Percentiles rank a stretch among this genome's conserved stretches.
Evolutionary conservation across 2,113 vertebrate genomes (phyloP).

Genomic region (Rhinopithecus roxellana): DNA sequence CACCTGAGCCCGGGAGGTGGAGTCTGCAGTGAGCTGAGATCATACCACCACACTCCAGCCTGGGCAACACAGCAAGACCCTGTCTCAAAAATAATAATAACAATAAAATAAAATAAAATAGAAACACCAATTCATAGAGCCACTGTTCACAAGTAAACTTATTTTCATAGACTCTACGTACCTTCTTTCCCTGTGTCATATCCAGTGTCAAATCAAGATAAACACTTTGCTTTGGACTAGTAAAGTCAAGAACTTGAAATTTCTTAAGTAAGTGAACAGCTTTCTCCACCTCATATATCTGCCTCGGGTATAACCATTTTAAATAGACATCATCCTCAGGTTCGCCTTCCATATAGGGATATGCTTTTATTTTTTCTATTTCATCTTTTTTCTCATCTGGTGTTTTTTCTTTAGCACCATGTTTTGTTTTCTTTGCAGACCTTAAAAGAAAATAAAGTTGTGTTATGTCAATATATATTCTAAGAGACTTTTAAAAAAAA

Average conservation of each 20-base stretch:
- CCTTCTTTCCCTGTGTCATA: constrained; percentile 94
- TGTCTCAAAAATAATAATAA: too few relatives aligned
- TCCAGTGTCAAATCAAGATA: constrained; percentile 89
- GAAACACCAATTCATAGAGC: background rate
- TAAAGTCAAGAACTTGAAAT: constrained; percentile 91
- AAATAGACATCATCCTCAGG: constrained; percentile 93
- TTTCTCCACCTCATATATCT: constrained; percentile 71
- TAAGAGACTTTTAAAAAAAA: background rate
- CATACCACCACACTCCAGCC: too few relatives aligned
- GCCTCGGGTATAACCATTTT: constrained; percentile 84
- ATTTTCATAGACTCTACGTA: constrained; percentile 70
- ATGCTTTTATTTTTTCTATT: constrained; percentile 72
- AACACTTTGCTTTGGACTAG: constrained; percentile 85
- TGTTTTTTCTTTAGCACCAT: constrained; percentile 70
- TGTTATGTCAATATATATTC: background rate
- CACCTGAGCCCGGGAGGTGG: too few relatives aligned
- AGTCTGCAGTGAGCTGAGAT: too few relatives aligned
- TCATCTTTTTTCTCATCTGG: constrained; percentile 67
- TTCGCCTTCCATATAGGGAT: constrained; percentile 60
- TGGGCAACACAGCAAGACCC: too few relatives aligned
- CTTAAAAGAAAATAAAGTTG: constrained; percentile 77
- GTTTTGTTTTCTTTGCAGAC: constrained; percentile 53
- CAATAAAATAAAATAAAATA: constrained; percentile 2
- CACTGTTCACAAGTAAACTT: constrained; percentile 17
- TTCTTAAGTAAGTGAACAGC: constrained; percentile 91